Evolutionary conservation across 2,797 vertebrate genomes (phyloP), one percentile per base, ranked within the genome.

Genomic region (Perodicticus potto): DNA sequence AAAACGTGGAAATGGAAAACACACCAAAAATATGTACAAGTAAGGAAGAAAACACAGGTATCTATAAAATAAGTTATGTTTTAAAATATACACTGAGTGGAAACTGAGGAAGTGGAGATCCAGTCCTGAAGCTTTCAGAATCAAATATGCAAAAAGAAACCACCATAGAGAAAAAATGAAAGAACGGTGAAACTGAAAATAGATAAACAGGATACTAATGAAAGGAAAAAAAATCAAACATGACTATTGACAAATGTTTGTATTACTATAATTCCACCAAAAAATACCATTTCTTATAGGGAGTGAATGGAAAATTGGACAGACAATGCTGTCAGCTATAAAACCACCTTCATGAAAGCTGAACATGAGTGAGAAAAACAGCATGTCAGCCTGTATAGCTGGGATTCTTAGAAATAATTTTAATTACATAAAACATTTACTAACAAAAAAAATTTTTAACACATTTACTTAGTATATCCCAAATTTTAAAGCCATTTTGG

Each of bases 91-190:
- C 67, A 86, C 73, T 65, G 72, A 76, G 27, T 72, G 70, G 27
- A 77, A 89, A 86, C 2, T 70, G 61, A 95, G 77, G 22, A 92
- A 74, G 73, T 78, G 8, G 94, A 95, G 86, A 74, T 70, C 61
- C 53, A 5, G 23, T 65, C 81, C 87, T 86, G n/a, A 93, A 84
- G 93, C 57, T 96, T 82, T 96, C 40, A 92, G 78, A 81, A 95
- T 65, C 88, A 93, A 86, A 89, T 83, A 25, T 40, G 43, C 45
- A 89, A 59, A 92, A 89, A 70, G 37, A 32, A 93, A 81, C n/a
- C 65, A 93, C 22, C 22, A 29, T 4, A 70, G 45, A 73, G 10
- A 45, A 45, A 90, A 96, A 89, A 93, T 37, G 8, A 67, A 59
- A 85, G 57, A 85, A 97, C 25, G 40, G 7, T 67, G 34, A 95